A percentile compares a stretch with the other conserved stretches of the same genome.
These are phyloP conservation scores for Esox lucius DNA, from an alignment of 2,797 vertebrate species.

Conservation along the genomic window DNA sequence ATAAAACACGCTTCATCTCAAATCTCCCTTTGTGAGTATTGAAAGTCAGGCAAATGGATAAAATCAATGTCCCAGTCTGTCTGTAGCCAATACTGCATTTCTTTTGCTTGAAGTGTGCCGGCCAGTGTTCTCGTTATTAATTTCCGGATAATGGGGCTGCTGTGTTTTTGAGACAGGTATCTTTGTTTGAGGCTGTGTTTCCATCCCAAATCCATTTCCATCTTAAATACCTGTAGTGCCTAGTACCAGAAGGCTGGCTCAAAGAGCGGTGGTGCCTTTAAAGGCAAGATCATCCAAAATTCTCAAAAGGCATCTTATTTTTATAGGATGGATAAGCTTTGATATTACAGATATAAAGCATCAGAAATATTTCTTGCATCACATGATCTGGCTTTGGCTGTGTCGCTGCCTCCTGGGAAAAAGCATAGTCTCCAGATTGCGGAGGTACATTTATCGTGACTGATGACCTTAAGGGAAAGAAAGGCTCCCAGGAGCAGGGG, in stretches of 20 bases:
- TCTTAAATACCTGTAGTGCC: background rate
- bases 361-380: background rate
- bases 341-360: no score
- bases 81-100: no score
- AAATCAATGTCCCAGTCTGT: no score
- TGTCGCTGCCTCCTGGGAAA: background rate
- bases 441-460: constrained; percentile 16
- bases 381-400: background rate
- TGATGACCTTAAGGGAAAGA: constrained; percentile 12
- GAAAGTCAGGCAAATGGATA: no score
- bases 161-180: no score
- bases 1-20: no score
- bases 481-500: background rate
- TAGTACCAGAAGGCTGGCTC: background rate
- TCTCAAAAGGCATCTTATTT: background rate
- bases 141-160: no score
- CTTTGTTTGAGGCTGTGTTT: background rate
- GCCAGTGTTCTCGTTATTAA: no score
- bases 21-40: no score
- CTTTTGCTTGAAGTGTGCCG: no score
- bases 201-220: background rate
- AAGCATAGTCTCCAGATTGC: constrained; percentile 7
- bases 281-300: background rate
- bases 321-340: no score
- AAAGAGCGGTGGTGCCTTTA: background rate